These are phyloP conservation scores for Drosophila nr. medialis DNA, from an alignment of 2,888 invertebrate genomes.

Conservation along the genomic window DNA sequence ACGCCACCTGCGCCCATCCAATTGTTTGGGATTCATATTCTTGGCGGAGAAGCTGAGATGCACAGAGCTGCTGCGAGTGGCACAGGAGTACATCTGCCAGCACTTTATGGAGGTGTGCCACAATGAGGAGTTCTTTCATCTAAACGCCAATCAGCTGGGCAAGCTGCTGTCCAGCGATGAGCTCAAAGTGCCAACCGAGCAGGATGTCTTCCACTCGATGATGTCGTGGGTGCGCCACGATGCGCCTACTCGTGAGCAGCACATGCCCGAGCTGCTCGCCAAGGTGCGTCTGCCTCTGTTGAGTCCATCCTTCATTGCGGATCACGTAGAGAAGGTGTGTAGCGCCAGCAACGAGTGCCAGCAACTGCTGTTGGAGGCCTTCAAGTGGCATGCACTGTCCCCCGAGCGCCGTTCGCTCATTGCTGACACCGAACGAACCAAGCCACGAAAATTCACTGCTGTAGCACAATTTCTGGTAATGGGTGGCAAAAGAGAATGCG, in stretches of 20 bases:
- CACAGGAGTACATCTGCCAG: too few species aligned
- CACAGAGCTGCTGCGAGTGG: too few species aligned
- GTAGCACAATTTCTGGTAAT: conserved; percentile 90
- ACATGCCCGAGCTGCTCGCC: conserved; percentile 90
- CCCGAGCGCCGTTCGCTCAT: conserved; percentile 90
- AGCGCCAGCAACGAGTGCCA: conserved; percentile 90
- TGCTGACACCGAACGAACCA: conserved; percentile 90
- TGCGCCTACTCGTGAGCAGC: conserved; percentile 87
- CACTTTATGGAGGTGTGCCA: too few species aligned
- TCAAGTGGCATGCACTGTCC: conserved; percentile 96
- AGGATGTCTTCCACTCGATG: conserved; percentile 94
- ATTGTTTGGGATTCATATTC: conserved; percentile 96
- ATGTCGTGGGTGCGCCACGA: conserved; percentile 96
- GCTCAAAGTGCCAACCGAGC: conserved; percentile 95
- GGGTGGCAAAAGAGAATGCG: conserved; percentile 87
- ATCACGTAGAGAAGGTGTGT: conserved; percentile 91
- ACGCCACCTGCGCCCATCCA: conserved; percentile 93
- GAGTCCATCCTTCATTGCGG: conserved; percentile 94
- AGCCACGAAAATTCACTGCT: conserved; percentile 93
- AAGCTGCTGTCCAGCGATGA: conserved; percentile 94
- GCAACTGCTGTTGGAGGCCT: conserved; percentile 95
- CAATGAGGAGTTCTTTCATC: too few species aligned
- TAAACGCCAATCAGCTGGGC: conserved; percentile 91
- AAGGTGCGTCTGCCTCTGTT: conserved; percentile 93
- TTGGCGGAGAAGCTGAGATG: conserved; percentile 84